Evolutionary conservation across 2,113 vertebrate genomes (phyloP).

Genomic region (Melanotaenia duboulayi): DNA sequence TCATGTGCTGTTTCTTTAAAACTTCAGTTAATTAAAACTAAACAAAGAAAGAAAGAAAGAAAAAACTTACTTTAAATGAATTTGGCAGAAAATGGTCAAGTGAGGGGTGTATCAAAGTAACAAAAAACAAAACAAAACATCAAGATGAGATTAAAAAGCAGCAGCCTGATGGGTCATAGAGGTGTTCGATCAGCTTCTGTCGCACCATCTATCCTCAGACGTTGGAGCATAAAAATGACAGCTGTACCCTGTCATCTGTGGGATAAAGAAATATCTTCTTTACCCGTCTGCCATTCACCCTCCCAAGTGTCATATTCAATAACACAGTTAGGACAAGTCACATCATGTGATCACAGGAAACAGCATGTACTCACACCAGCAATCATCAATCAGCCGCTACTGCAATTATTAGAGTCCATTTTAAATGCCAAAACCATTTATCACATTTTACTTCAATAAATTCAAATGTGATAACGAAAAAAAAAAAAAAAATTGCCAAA

Average conservation of each 20-base stretch:
- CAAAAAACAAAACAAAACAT: constrained; percentile 28
- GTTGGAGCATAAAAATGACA: constrained; percentile 34
- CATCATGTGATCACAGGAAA: constrained; percentile 38
- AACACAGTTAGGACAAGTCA: constrained; percentile 34
- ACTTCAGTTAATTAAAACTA: background rate
- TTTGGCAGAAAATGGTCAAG: constrained; percentile 12
- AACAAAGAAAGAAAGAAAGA: background rate
- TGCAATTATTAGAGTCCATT: constrained; percentile 52
- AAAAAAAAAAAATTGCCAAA: constrained; percentile 10
- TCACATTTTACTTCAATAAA: constrained; percentile 40
- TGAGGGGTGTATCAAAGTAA: constrained; percentile 34
- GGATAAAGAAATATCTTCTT: constrained; percentile 43
- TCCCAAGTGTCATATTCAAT: constrained; percentile 38
- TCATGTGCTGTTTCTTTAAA: constrained; percentile 1
- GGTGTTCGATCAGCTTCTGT: constrained; percentile 31
- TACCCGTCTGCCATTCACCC: constrained; percentile 46
- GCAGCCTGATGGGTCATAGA: constrained; percentile 12
- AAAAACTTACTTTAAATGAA: constrained; percentile 19
- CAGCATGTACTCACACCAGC: background rate
- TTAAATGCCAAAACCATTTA: constrained; percentile 60
- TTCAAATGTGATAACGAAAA: constrained; percentile 47
- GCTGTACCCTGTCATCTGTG: constrained; percentile 36
- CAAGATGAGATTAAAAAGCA: constrained; percentile 44
- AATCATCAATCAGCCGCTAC: constrained; percentile 57
- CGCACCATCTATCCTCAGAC: constrained; percentile 26